Evolutionary conservation across 2,797 vertebrate genomes (phyloP).

Genomic region (Rousettus madagascariensis): DNA sequence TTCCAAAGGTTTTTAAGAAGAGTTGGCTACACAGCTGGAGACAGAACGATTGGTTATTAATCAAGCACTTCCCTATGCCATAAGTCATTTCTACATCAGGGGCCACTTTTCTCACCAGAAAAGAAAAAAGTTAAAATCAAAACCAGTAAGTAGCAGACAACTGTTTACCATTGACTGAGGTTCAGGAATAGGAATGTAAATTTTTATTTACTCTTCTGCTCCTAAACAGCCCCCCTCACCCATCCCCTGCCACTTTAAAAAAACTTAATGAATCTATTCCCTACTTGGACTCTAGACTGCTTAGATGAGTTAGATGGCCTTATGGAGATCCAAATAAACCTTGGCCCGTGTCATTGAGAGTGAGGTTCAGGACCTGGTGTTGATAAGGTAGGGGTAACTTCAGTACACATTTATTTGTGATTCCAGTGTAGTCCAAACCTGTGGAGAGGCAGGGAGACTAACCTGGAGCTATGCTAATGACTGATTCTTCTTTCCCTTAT

Average conservation of each 20-base stretch:
- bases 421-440: not conserved
- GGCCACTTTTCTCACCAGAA: conserved; percentile 16
- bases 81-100: conserved; percentile 26
- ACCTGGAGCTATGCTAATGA: not conserved
- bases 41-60: conserved; percentile 6
- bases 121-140: conserved; percentile 38
- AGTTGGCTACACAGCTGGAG: conserved; percentile 35
- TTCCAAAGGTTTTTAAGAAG: conserved; percentile 36
- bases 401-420: not conserved
- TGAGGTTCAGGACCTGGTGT: not conserved
- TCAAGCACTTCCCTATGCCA: conserved; percentile 1
- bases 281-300: not conserved
- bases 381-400: not conserved
- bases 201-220: not conserved
- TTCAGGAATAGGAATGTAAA: not conserved
- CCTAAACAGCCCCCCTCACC: not conserved
- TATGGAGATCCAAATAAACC: not conserved
- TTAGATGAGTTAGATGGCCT: not conserved
- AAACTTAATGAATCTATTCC: not conserved
- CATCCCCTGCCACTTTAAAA: not conserved
- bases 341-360: not conserved
- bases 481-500: not conserved
- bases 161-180: not conserved
- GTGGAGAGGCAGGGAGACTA: not conserved
- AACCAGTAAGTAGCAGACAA: not conserved